Conservation (phyloP, 2,888 invertebrate genomes). For the Drosophila acutilabella region DNA sequence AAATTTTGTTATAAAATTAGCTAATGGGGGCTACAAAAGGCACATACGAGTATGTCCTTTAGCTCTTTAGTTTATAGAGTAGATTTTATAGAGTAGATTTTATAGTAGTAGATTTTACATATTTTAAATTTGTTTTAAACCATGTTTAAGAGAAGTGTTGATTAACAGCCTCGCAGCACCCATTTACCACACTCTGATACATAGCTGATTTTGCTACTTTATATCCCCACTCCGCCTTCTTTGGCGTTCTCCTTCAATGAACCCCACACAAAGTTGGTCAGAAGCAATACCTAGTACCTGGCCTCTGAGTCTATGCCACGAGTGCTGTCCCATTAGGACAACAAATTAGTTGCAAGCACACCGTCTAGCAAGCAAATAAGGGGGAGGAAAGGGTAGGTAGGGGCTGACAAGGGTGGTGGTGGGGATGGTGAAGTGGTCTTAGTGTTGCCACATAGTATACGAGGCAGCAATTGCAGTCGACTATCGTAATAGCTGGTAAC, state of each 20-base stretch:
- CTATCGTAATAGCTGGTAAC: conserved; percentile 67
- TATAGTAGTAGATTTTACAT: no score
- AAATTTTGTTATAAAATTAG: no score
- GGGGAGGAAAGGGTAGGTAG: background rate
- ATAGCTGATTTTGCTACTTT: background rate
- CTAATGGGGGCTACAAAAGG: no score
- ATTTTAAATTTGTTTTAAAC: no score
- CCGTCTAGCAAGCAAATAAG: background rate
- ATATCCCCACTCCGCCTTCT: background rate
- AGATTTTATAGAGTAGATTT: no score
- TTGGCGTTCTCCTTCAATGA: conserved; percentile 1
- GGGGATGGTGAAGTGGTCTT: background rate
- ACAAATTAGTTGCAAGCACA: conserved; percentile 66
- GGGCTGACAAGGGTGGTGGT: background rate
- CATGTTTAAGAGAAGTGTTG: no score
- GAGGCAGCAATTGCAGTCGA: conserved; percentile 65
- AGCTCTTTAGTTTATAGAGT: no score
- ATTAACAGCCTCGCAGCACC: background rate
- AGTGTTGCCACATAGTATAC: conserved; percentile 57
- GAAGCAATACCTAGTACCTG: conserved; percentile 3
- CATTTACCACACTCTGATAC: no score
- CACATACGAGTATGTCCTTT: no score
- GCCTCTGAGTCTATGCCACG: conserved; percentile 12
- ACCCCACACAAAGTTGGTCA: conserved; percentile 15
- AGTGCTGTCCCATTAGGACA: conserved; percentile 70